Conservation (phyloP, 2,797 vertebrate species). For the Linurgus olivaceus region DNA sequence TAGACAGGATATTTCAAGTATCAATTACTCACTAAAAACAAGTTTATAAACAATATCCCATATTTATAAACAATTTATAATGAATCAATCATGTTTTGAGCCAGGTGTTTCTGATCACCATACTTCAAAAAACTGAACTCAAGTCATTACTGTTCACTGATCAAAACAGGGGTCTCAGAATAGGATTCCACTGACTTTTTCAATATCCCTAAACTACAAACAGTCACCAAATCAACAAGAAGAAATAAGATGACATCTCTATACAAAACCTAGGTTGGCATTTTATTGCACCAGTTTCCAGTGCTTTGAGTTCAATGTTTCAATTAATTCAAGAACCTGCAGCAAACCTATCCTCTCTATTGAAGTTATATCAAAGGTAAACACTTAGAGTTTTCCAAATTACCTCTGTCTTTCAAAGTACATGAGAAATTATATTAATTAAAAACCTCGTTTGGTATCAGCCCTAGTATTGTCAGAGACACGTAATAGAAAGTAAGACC, state of each 20-base stretch:
- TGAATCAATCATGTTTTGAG: not conserved
- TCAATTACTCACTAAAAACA: not conserved
- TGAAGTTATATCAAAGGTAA: not conserved
- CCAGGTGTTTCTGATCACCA: not conserved
- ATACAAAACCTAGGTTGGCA: not conserved
- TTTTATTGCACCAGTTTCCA: not conserved
- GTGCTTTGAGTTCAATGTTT: not conserved
- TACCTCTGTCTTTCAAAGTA: not conserved
- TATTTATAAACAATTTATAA: not conserved
- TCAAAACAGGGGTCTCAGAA: not conserved
- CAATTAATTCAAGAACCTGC: not conserved
- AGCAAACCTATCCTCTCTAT: not conserved
- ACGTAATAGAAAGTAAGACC: not conserved
- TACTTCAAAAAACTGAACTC: not conserved
- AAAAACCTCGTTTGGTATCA: not conserved
- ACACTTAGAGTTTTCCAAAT: not conserved
- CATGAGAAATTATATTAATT: not conserved
- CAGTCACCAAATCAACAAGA: not conserved
- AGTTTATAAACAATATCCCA: not conserved
- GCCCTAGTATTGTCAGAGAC: not conserved
- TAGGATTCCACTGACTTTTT: not conserved
- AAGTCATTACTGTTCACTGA: not conserved
- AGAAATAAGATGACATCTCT: not conserved
- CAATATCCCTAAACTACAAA: not conserved
- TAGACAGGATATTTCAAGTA: not conserved